Base-by-base conservation (phyloP, 2,113 vertebrate species). In the Engraulis encrasicolus region DNA sequence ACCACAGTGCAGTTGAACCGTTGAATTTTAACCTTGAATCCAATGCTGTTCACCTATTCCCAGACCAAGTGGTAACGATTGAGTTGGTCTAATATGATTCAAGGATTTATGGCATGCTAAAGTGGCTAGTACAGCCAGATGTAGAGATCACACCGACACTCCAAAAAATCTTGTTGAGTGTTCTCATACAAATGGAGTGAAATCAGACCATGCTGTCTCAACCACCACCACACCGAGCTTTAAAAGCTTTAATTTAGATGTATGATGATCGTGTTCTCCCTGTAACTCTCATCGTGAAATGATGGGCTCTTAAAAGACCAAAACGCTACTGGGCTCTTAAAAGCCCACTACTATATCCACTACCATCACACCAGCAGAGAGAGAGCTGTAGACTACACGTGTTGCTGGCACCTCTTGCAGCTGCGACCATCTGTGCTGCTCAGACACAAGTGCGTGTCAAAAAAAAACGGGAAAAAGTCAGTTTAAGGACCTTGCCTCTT, bases 401-500 rank as follows among this genome's bases (percentile, higher is more conserved):
- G 66, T 74, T 15, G 4, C 23, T 34, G 66, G 66, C 66, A 74
- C 18, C 66, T 74, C 11, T n/a, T 20, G 45, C 79, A 84, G 80
- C 61, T 84, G 83, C 15, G 58, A 15, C 48, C 66, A 36, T 81
- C 45, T 81, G 54, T 49, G 36, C n/a, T n/a, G n/a, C 61, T 81
- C 79, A 66, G 50, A 81, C 71, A 54, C 20, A 48, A 37, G 34
- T 50, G 83, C 18, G 61, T 81, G 17, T 66, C 15, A 31, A 0
- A 23, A 23, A 7, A 23, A 9, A 23, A 23, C 6, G 6, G n/a
- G 11, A 54, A 74, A 79, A 84, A 66, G 52, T 84, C 78, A 80
- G 83, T 61, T n/a, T 49, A 84, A 84, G 83, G 83, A 80, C 58
- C 78, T 78, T 74, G 83, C 83, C 79, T 79, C 77, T 77, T 45